Evolutionary conservation across 2,888 invertebrate species (phyloP), one percentile per base, ranked within the genome.

Genomic region (Polyommatus icarus): DNA sequence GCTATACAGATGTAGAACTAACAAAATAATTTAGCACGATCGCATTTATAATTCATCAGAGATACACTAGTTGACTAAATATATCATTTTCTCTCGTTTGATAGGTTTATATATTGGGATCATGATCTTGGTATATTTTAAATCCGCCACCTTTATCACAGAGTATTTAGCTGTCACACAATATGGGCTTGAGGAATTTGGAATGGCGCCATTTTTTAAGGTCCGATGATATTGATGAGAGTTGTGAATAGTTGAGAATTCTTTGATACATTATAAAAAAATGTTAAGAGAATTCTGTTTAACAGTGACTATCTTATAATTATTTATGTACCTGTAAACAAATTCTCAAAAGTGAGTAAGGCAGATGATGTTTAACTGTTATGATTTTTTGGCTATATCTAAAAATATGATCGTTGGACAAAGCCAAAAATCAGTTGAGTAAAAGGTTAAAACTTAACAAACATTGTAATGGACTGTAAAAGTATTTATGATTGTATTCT

Each of bases 391-490:
- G n/a, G 12, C 7, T 6, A 57, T 7, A n/a, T 59, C 12, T 59
- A n/a, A 59, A 59, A 59, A 59, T 20, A n/a, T 20, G 10, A 46
- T 46, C 46, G 59, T 59, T 20, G 7, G 7, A n/a, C n/a, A 59
- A 59, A 59, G 59, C 78, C 76, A 77, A 79, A 46, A 46, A 46
- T 3, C 72, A 67, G 77, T 36, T 78, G 29, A 78, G 75, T 77
- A 79, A 78, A 76, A n/a, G 76, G 36, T 76, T 73, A 78, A 57
- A 67, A 40, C 75, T 20, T 78, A 79, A 78, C 79, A 87, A 88
- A 89, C 88, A 87, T 92, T 92, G 91, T 90, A 94, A 94, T 86
- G 92, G 82, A 85, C 93, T 93, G 89, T 93, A 94, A 92, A 90
- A 89, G 86, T 90, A 90, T 91, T 91, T 92, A 88, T 90, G 88